A percentile compares a stretch with the other conserved stretches of the same genome.
Evolutionary conservation across 2,888 invertebrate genomes (phyloP).

Genomic region (Tromatobia lineatoria): DNA sequence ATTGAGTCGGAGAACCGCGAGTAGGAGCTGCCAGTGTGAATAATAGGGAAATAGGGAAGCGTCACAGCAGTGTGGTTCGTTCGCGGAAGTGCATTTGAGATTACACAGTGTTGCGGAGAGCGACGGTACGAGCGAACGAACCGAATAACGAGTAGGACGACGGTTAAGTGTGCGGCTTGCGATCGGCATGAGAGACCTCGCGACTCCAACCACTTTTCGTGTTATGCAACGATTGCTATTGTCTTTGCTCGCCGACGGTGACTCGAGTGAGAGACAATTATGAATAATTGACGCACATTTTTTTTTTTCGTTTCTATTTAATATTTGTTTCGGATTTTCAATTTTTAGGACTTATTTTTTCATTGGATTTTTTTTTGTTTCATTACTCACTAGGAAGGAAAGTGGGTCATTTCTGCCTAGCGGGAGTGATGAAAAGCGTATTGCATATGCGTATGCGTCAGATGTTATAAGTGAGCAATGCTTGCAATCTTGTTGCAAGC

Average conservation of each 20-base stretch:
- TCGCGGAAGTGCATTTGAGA: conserved; percentile 61
- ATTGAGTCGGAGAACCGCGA: conserved; percentile 4
- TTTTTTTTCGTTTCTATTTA: background rate
- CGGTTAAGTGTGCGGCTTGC: background rate
- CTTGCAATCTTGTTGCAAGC: too few relatives aligned
- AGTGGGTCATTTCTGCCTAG: too few relatives aligned
- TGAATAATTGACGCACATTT: background rate
- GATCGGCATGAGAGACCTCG: conserved; percentile 41
- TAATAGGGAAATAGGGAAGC: conserved; percentile 41
- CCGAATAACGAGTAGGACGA: conserved; percentile 24
- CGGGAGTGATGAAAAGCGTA: too few relatives aligned
- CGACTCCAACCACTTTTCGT: background rate
- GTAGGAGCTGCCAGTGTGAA: conserved; percentile 40
- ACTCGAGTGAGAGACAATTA: conserved; percentile 3
- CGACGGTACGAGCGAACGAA: conserved; percentile 1
- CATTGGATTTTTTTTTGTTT: background rate
- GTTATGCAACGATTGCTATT: conserved; percentile 44
- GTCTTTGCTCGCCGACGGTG: conserved; percentile 16
- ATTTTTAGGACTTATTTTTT: background rate
- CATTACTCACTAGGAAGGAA: too few relatives aligned
- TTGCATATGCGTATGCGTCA: too few relatives aligned
- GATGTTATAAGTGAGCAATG: too few relatives aligned
- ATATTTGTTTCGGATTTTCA: background rate
- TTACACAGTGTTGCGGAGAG: conserved; percentile 36
- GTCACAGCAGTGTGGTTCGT: conserved; percentile 28